Evolutionary conservation across 2,797 vertebrate genomes (phyloP).

Genomic region (Platalea minor): DNA sequence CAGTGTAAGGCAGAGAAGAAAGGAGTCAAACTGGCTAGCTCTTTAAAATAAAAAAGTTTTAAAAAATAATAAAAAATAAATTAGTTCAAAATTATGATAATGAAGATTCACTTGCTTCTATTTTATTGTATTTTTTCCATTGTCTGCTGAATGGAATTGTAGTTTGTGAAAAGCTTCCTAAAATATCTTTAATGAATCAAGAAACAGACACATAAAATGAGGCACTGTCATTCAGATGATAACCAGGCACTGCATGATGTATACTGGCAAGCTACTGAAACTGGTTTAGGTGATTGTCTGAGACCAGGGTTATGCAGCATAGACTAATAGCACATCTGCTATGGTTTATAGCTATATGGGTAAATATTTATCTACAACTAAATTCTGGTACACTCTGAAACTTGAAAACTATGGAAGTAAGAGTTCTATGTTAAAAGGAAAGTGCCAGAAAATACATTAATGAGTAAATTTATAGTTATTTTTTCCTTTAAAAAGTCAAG

Average conservation of each 20-base stretch:
- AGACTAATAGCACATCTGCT: background rate
- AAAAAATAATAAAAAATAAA: background rate
- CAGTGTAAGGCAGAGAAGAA: background rate
- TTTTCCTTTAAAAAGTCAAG: background rate
- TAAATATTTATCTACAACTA: conserved; percentile 33
- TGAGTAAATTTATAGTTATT: background rate
- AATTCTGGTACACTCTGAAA: background rate
- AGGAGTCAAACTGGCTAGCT: background rate
- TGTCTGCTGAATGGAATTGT: background rate
- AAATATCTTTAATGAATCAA: background rate
- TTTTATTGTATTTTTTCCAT: background rate
- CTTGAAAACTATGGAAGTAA: background rate
- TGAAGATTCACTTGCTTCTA: background rate
- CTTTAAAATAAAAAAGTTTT: background rate
- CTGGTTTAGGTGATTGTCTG: background rate
- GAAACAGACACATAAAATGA: background rate
- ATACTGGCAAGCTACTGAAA: background rate
- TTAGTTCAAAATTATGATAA: background rate
- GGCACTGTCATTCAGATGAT: background rate
- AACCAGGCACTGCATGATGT: background rate
- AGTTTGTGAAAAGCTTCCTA: background rate
- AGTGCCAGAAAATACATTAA: background rate
- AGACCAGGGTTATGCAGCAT: background rate
- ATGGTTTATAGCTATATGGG: background rate
- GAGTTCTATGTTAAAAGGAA: background rate